phyloP scores from a whole-genome alignment of 2,797 vertebrate genomes.

The Dallia pectoralis region DNA sequence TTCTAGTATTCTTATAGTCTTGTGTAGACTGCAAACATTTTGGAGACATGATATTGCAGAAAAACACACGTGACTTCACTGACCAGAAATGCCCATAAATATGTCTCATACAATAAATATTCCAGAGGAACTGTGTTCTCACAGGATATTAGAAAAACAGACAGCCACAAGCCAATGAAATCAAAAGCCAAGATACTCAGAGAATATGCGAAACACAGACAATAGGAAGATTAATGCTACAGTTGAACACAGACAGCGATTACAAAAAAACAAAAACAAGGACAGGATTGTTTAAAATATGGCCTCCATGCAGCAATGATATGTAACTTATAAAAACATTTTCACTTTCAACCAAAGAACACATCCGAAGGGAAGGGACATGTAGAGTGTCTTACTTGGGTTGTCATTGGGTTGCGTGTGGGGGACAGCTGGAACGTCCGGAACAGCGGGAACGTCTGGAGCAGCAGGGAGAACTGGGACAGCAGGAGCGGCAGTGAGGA shows the following conservation, averaged over 20 bases:
- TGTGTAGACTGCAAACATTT: constrained; percentile 56
- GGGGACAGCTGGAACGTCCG: constrained; percentile 18
- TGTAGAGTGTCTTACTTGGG: constrained; percentile 50
- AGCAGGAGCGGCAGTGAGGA: constrained; percentile 1
- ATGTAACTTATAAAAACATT: not conserved
- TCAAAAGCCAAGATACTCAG: not conserved
- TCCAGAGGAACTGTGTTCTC: constrained; percentile 15
- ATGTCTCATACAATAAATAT: constrained; percentile 26
- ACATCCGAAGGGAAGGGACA: not conserved
- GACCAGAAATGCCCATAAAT: constrained; percentile 66
- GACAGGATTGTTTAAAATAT: not conserved
- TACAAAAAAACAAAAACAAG: not conserved
- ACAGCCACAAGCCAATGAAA: not conserved
- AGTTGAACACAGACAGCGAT: not conserved
- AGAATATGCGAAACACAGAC: constrained; percentile 12
- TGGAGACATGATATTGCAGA: constrained; percentile 52
- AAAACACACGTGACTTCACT: constrained; percentile 58
- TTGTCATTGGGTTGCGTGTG: constrained; percentile 43
- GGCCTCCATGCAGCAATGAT: not conserved
- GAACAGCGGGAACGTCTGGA: not conserved
- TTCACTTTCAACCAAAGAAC: not conserved
- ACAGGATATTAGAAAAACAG: not conserved
- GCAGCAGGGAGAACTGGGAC: not conserved
- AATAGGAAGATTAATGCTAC: not conserved
- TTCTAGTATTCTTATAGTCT: constrained; percentile 33